These are phyloP conservation scores for Empis stercorea DNA, from an alignment of 2,888 invertebrate species.

Conservation along the genomic window DNA sequence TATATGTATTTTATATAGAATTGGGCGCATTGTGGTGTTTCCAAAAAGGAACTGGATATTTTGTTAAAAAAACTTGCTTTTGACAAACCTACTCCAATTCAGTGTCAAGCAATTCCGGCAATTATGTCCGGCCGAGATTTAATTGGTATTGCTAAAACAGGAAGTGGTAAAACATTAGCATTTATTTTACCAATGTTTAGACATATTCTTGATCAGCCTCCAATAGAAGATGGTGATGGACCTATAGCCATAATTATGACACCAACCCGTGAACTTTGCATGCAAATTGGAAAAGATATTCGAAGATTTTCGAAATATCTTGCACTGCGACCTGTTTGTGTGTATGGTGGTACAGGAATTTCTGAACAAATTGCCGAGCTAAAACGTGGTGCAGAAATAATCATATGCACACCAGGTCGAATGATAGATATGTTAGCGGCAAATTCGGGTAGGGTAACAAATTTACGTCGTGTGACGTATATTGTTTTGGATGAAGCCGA, in stretches of 20 bases:
- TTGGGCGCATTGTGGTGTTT: constrained; percentile 98
- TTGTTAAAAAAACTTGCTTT: constrained; percentile 79
- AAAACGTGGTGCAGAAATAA: constrained; percentile 93
- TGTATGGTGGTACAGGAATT: constrained; percentile 96
- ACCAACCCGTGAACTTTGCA: constrained; percentile 93
- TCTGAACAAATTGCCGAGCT: constrained; percentile 87
- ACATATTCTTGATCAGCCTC: constrained; percentile 88
- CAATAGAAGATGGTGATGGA: constrained; percentile 92
- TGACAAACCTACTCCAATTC: constrained; percentile 97
- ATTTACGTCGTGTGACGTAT: constrained; percentile 91
- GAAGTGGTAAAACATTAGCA: constrained; percentile 96
- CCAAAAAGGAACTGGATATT: constrained; percentile 86
- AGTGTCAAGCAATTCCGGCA: constrained; percentile 92
- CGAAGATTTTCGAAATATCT: constrained; percentile 86
- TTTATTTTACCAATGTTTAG: constrained; percentile 95
- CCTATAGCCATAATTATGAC: constrained; percentile 96
- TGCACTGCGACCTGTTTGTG: constrained; percentile 80
- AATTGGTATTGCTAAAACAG: constrained; percentile 98
- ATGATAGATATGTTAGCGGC: constrained; percentile 99
- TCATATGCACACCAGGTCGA: constrained; percentile 97
- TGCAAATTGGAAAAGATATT: constrained; percentile 97
- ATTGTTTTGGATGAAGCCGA: constrained; percentile 98
- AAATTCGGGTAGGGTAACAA: constrained; percentile 95
- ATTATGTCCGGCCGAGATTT: constrained; percentile 95
- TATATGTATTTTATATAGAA: constrained; percentile 41